Percentiles rank a stretch among this genome's conserved stretches.
Conservation (phyloP, 2,888 invertebrate genomes). For the Drosophila helvetica region DNA sequence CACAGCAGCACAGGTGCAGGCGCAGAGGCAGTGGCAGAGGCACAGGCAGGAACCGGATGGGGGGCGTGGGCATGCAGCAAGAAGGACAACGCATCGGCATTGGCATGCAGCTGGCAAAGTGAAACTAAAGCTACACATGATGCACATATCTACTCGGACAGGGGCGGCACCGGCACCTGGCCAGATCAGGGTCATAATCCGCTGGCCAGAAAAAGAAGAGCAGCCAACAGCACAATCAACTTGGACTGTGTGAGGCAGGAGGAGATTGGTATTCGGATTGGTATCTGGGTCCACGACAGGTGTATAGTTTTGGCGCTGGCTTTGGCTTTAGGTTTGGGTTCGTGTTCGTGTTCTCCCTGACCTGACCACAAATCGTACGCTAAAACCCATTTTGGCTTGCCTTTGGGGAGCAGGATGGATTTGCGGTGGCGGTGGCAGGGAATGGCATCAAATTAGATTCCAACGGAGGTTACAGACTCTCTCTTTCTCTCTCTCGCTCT, state of each 20-base stretch:
- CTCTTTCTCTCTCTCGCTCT: background rate
- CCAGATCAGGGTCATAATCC: slow-evolving; percentile 77
- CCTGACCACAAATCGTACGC: slow-evolving; percentile 69
- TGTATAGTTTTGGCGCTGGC: slow-evolving; percentile 39
- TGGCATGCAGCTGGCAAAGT: slow-evolving; percentile 71
- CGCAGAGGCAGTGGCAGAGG: background rate
- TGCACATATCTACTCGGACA: slow-evolving; percentile 14
- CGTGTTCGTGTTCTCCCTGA: slow-evolving; percentile 8
- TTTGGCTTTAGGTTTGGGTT: slow-evolving; percentile 1
- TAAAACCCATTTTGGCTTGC: slow-evolving; percentile 69
- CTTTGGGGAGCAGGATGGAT: slow-evolving; percentile 8
- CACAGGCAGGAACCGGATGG: background rate
- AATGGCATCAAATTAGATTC: slow-evolving; percentile 69
- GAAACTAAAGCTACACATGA: slow-evolving; percentile 66
- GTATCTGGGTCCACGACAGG: slow-evolving; percentile 29
- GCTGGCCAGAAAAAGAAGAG: slow-evolving; percentile 54
- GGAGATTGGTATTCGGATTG: slow-evolving; percentile 14
- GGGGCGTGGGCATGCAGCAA: background rate
- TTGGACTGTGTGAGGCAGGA: slow-evolving; percentile 29
- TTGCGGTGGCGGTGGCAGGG: slow-evolving; percentile 30
- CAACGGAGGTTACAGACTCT: slow-evolving; percentile 60
- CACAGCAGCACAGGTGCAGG: slow-evolving; percentile 5
- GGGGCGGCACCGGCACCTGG: slow-evolving; percentile 50
- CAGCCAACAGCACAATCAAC: slow-evolving; percentile 48
- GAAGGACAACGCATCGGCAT: slow-evolving; percentile 23